A percentile compares a stretch with the other conserved stretches of the same genome.
phyloP scores from a whole-genome alignment of 2,113 vertebrate genomes.

The Centropus unirufus region DNA sequence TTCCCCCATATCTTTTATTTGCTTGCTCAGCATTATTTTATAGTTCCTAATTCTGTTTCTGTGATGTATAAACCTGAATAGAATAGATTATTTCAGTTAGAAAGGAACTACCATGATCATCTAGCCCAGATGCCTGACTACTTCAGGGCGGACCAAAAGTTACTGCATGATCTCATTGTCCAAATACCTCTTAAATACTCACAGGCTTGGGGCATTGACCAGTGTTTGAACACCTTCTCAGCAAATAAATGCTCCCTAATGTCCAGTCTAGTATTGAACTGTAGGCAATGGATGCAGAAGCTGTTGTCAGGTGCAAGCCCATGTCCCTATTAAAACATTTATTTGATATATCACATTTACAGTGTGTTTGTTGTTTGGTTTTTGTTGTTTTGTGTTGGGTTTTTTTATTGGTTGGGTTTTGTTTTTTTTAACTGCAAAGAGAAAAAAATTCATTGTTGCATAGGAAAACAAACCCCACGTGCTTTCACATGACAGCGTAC shows the following conservation, averaged over 20 bases:
- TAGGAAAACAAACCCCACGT: not conserved
- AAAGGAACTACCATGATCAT: not conserved
- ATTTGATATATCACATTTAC: not conserved
- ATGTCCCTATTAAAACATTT: not conserved
- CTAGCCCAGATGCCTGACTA: not conserved
- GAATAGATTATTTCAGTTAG: not conserved
- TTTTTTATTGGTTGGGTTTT: not conserved
- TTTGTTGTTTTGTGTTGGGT: not conserved
- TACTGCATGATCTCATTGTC: no score
- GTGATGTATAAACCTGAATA: not conserved
- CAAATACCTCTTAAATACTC: not conserved
- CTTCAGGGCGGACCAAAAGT: not conserved
- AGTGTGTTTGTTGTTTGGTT: not conserved
- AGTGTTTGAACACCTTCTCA: not conserved
- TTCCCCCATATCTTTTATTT: not conserved
- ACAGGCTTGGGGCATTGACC: not conserved
- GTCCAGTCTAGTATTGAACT: not conserved
- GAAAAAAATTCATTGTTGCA: not conserved
- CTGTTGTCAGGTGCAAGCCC: not conserved
- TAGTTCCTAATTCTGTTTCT: not conserved
- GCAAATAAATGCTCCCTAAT: not conserved
- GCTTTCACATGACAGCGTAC: not conserved
- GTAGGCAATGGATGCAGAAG: not conserved
- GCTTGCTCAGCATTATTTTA: not conserved
- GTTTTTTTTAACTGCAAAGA: not conserved